Base-by-base conservation (phyloP, 2,113 vertebrate genomes). In the Megaceryle torquata region DNA sequence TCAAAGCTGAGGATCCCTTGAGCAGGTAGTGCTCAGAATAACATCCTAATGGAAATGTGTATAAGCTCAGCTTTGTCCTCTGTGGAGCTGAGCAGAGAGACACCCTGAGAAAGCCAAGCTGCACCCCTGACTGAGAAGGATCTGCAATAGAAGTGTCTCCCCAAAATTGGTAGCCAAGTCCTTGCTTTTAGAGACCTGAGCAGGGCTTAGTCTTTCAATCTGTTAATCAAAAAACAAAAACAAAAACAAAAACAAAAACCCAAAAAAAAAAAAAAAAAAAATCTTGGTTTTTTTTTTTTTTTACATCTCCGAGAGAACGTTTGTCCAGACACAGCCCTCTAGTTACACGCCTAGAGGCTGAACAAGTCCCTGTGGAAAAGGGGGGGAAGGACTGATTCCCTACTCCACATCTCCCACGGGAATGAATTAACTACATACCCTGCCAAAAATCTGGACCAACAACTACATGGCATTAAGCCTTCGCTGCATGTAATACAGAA, bases 31-130 rank as follows among this genome's bases (percentile, higher is more conserved):
- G 54, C 13, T 77, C 59, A 48, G 39, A 72, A 68, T 2, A 87
- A 31, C 13, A 54, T 71, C 31, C 46, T 59, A 3, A 3, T 21
- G 21, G 50, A 61, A 59, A 82, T 63, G 12, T 20, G 20, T 69
- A 15, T 60, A 53, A 86, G 10, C 18, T 86, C 48, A 79, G 8
- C 44, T 50, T 83, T 72, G 68, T 63, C 39, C 9, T 80, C 37
- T 0, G 0, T 22, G 28, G 22, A 43, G 24, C 39, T 67, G 51
- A 43, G 15, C 43, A 69, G 43, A 67, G 41, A 39, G 28, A 29
- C 8, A 4, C 3, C 1, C 56, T 71, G 51, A 56, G 46, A 43
- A 6, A 67, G 56, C 20, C 81, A 50, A 81, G 35, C 37, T 70
- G 31, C 18, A 51, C 6, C 15, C 50, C 51, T 86, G 60, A 53